Evolutionary conservation across 2,888 invertebrate genomes (phyloP), one percentile per base, ranked within the genome.

Genomic region (Ophion obscuratus): DNA sequence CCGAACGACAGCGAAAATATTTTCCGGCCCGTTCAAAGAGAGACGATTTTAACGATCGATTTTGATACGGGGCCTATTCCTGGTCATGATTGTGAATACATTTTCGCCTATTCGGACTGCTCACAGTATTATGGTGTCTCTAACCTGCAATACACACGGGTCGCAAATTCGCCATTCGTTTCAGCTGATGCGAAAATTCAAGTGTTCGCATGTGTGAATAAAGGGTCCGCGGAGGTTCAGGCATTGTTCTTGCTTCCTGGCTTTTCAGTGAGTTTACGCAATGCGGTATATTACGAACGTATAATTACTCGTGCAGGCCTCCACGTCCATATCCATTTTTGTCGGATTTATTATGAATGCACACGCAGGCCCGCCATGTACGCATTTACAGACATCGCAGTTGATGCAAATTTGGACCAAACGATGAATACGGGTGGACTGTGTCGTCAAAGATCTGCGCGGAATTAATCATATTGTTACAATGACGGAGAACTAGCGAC

Each of bases 111-210:
- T 40, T 9, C 4, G 53, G 2, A 53, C 17, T 2, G 17, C 53
- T 1, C 17, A 5, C 5, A 14, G 14, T 53, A 3, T 3, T 53
- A 53, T 53, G 17, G 53, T 14, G 53, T 53, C 17, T 53, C 17
- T 4, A 53, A 17, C 53, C 17, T 40, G 40, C 53, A 53, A 14
- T 53, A 17, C 53, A 4, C 14, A 0, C 53, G 4, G 53, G 7
- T 9, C 67, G 40, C 36, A 67, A 74, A 74, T 53, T 78, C 40
- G 62, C 57, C 70, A 84, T 84, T 80, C 80, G 36, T 84, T 84
- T 76, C 76, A 74, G 31, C 71, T 64, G 84, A 76, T 61, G 84
- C 76, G 59, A 75, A 80, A 84, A 84, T 76, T 59, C 47, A 64
- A 70, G 80, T 59, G 81, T 9, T 73, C 67, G 67, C 64, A 74